Evolutionary conservation across 2,888 invertebrate species (phyloP).

Genomic region (Hydraecia micacea): DNA sequence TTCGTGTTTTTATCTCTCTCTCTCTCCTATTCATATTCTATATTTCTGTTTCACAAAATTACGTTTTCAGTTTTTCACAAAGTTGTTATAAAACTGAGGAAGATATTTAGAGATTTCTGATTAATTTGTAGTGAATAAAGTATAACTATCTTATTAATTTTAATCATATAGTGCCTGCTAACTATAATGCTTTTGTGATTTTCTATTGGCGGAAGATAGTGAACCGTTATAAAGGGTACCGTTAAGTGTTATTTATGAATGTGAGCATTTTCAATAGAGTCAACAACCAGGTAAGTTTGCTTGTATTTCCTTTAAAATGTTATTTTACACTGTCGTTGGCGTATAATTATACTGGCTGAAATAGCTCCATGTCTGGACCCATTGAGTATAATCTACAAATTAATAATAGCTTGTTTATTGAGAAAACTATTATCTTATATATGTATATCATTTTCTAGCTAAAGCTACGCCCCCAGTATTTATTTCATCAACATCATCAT

Average conservation of each 20-base stretch:
- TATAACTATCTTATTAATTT: not conserved
- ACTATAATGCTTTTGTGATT: conserved; percentile 50
- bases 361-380: not conserved
- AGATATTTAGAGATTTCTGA: conserved; percentile 31
- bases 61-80: not conserved
- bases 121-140: conserved; percentile 6
- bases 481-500: no score
- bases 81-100: conserved; percentile 20
- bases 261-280: conserved; percentile 95
- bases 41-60: conserved; percentile 30
- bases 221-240: conserved; percentile 75
- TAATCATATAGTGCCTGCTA: not conserved
- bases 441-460: not conserved
- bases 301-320: not conserved
- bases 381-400: not conserved
- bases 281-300: conserved; percentile 92
- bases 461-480: conserved; percentile 9
- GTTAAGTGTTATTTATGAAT: conserved; percentile 92
- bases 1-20: conserved; percentile 12
- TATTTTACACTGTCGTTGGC: not conserved
- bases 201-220: conserved; percentile 51
- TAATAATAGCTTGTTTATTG: not conserved
- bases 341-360: not conserved
- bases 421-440: not conserved
- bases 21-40: not conserved